phyloP scores from a whole-genome alignment of 1,140 invertebrate genomes.

The Brachionus angularis region DNA sequence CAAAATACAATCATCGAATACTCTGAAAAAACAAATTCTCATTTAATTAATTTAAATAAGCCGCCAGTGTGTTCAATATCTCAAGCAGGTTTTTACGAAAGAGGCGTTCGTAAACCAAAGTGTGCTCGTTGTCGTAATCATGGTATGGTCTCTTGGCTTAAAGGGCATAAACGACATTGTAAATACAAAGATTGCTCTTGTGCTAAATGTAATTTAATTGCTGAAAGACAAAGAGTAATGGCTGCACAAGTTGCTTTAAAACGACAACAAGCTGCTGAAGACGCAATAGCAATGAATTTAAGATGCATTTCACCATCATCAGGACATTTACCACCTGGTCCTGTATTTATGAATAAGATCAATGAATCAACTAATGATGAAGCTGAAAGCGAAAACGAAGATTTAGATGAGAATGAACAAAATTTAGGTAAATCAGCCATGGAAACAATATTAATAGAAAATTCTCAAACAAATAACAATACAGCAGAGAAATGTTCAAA shows the following conservation, averaged over 20 bases:
- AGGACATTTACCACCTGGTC: constrained; percentile 67
- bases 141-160: constrained; percentile 72
- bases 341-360: constrained; percentile 74
- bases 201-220: constrained; percentile 74
- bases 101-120: constrained; percentile 59
- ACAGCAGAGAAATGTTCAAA: not conserved
- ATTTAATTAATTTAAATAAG: too few species aligned
- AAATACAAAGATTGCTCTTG: constrained; percentile 73
- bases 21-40: too few species aligned
- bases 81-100: too few species aligned
- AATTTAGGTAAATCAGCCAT: too few species aligned
- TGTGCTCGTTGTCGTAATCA: constrained; percentile 72
- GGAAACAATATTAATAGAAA: too few species aligned
- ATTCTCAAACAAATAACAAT: not conserved
- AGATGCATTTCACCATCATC: constrained; percentile 65
- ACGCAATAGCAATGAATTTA: constrained; percentile 85
- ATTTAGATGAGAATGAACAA: not conserved
- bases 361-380: constrained; percentile 78
- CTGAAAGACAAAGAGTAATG: constrained; percentile 59
- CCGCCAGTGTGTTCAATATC: too few species aligned
- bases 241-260: constrained; percentile 76
- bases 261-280: constrained; percentile 91
- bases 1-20: too few species aligned
- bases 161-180: constrained; percentile 86
- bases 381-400: constrained; percentile 45